These are phyloP conservation scores for Chelon auratus DNA, from an alignment of 2,797 vertebrate genomes.

Conservation along the genomic window DNA sequence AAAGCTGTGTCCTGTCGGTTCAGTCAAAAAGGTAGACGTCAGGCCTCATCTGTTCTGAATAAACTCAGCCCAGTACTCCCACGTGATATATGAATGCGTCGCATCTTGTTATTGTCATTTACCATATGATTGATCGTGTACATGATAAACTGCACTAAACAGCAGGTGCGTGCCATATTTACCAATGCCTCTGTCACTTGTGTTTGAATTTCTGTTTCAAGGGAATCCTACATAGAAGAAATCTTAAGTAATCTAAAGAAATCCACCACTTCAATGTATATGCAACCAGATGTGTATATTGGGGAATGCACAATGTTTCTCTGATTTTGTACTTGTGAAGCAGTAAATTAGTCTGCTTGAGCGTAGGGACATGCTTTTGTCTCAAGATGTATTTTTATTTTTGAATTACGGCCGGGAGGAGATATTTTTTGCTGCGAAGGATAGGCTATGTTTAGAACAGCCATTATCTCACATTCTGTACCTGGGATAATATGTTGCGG, in stretches of 20 bases:
- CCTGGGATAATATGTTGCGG: slow-evolving; percentile 31
- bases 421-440: slow-evolving; percentile 24
- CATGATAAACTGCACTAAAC: background rate
- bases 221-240: background rate
- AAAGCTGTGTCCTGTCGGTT: slow-evolving; percentile 20
- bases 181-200: background rate
- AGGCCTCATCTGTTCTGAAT: background rate
- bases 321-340: background rate
- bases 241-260: background rate
- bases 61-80: background rate
- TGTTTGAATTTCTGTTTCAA: background rate
- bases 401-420: slow-evolving; percentile 10
- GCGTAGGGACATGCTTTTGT: background rate
- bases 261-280: background rate
- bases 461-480: slow-evolving; percentile 42
- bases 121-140: background rate
- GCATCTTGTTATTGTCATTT: background rate
- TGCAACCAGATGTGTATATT: background rate
- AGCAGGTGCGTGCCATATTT: background rate
- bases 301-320: background rate
- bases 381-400: slow-evolving; percentile 10
- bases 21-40: background rate
- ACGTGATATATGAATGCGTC: background rate
- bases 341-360: background rate
- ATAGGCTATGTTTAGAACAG: slow-evolving; percentile 35